Evolutionary conservation across 2,888 invertebrate species (phyloP).

Genomic region (Hemicrepidius hirtus): DNA sequence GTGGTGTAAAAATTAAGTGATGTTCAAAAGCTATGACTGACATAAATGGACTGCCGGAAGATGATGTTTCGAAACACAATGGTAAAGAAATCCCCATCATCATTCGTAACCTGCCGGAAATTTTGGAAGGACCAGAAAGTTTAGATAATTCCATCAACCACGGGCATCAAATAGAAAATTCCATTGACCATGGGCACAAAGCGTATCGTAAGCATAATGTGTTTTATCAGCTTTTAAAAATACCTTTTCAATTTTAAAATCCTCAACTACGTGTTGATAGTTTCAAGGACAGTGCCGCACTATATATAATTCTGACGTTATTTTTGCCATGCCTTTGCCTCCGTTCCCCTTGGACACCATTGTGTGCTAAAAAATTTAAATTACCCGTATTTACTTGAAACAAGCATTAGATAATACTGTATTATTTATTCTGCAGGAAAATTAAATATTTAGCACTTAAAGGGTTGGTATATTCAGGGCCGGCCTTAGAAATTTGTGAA

Average conservation of each 20-base stretch:
- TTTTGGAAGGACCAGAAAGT: conserved; percentile 60
- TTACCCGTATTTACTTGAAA: background rate
- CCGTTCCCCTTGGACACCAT: background rate
- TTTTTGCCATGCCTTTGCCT: background rate
- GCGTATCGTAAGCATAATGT: conserved; percentile 28
- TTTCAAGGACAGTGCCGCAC: background rate
- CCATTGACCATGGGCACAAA: conserved; percentile 57
- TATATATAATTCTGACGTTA: conserved; percentile 11
- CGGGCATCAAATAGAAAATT: conserved; percentile 60
- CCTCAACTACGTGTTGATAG: background rate
- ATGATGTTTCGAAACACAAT: conserved; percentile 18
- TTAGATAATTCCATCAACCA: conserved; percentile 50
- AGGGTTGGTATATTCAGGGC: no score
- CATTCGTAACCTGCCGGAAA: conserved; percentile 56
- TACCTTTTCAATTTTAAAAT: background rate
- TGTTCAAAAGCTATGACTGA: conserved; percentile 36
- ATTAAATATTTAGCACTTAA: no score
- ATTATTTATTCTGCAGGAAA: no score
- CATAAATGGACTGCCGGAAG: conserved; percentile 31
- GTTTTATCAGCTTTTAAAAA: background rate
- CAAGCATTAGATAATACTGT: no score
- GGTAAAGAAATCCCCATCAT: conserved; percentile 14
- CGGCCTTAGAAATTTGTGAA: no score
- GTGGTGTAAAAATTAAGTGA: conserved; percentile 9
- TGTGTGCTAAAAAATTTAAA: background rate